These are phyloP conservation scores for Neoaliturus tenellus DNA, from an alignment of 2,888 invertebrate genomes.

Conservation along the genomic window DNA sequence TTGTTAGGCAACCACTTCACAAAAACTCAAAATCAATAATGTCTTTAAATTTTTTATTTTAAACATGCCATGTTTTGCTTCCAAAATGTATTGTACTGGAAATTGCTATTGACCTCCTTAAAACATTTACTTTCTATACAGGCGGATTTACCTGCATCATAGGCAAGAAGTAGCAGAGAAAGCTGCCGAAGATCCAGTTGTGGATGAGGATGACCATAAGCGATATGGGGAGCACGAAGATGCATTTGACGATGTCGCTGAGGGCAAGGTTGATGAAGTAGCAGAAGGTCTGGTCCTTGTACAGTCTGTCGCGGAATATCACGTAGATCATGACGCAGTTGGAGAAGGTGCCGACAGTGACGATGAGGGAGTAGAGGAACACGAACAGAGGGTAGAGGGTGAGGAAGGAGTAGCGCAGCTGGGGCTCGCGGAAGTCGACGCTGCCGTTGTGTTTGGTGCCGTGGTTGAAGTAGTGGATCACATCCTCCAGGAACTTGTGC, in stretches of 20 bases:
- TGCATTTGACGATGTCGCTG: constrained; percentile 80
- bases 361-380: constrained; percentile 78
- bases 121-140: too few relatives aligned
- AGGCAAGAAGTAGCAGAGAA: constrained; percentile 83
- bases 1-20: too few relatives aligned
- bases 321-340: constrained; percentile 78
- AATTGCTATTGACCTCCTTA: too few relatives aligned
- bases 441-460: constrained; percentile 70
- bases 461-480: constrained; percentile 70
- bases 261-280: constrained; percentile 81
- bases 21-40: too few relatives aligned
- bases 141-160: constrained; percentile 80
- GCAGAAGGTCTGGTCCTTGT: constrained; percentile 79
- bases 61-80: too few relatives aligned
- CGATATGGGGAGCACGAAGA: constrained; percentile 81
- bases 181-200: constrained; percentile 84
- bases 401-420: constrained; percentile 76
- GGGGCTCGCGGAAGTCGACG: constrained; percentile 77
- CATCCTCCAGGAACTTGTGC: constrained; percentile 69
- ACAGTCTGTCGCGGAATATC: constrained; percentile 75
- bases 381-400: constrained; percentile 79
- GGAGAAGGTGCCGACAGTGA: constrained; percentile 75
- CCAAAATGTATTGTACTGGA: too few relatives aligned
- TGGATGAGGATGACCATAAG: constrained; percentile 81
- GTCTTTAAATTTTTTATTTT: too few relatives aligned